A percentile compares a stretch with the other conserved stretches of the same genome.
Evolutionary conservation across 2,888 invertebrate genomes (phyloP).

Genomic region (Amphiduros pacificus): DNA sequence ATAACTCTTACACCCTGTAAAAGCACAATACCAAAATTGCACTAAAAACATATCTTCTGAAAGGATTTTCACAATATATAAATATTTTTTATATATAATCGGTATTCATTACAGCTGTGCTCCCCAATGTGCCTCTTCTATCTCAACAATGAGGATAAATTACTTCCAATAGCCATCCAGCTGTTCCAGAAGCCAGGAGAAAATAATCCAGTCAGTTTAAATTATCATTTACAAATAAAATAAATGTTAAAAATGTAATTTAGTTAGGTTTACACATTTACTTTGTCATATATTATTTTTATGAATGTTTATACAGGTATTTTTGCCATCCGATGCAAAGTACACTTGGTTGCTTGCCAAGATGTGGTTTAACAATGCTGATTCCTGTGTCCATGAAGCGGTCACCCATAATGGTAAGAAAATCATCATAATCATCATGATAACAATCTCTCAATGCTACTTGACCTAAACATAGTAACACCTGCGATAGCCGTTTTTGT

Average conservation of each 20-base stretch:
- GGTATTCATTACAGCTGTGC: too few relatives aligned
- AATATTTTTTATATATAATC: too few relatives aligned
- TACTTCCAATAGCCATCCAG: slow-evolving; percentile 62
- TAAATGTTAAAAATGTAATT: too few relatives aligned
- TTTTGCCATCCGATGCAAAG: slow-evolving; percentile 55
- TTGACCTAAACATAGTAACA: too few relatives aligned
- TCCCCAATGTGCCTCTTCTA: slow-evolving; percentile 60
- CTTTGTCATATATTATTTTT: background rate
- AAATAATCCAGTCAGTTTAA: slow-evolving; percentile 57
- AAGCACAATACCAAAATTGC: too few relatives aligned
- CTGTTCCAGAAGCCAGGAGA: slow-evolving; percentile 57
- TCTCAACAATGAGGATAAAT: slow-evolving; percentile 48
- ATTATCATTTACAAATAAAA: background rate
- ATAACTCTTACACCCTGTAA: too few relatives aligned
- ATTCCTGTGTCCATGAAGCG: slow-evolving; percentile 55
- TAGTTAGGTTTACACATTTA: background rate
- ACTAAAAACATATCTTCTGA: too few relatives aligned
- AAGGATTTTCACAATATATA: too few relatives aligned
- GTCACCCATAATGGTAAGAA: slow-evolving; percentile 53
- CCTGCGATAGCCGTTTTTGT: too few relatives aligned
- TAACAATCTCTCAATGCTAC: too few relatives aligned
- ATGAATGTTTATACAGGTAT: slow-evolving; percentile 48
- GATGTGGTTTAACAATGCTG: slow-evolving; percentile 60
- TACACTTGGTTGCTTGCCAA: slow-evolving; percentile 60
- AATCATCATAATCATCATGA: too few relatives aligned